Evolutionary conservation across 2,888 invertebrate genomes (phyloP), one percentile per base, ranked within the genome.

Genomic region (Drosophila longiperda): DNA sequence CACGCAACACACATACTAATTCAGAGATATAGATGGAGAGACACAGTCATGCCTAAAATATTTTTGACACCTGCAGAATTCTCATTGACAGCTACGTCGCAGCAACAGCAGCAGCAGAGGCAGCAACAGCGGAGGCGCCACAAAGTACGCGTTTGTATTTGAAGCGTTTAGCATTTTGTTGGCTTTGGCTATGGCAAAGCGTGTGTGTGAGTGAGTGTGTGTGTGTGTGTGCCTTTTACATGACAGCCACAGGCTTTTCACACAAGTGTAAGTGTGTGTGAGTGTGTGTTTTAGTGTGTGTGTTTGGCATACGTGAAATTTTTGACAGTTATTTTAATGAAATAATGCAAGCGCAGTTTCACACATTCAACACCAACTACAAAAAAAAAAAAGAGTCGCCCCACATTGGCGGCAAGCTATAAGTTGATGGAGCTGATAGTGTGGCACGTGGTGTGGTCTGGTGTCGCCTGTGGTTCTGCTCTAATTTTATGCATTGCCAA

Each of bases 281-380:
- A 63, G 66, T 61, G 74, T 20, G 71, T 34, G 26, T 65, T 62
- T 65, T 62, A 49, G 65, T 64, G 61, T 33, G 66, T 70, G 63
- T 68, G 77, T 26, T 32, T 61, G 79, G 68, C 87, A 81, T 78
- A 77, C 75, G 81, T 79, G 71, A 79, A 87, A 87, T 87, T 81
- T 90, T 87, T 90, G 87, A 90, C 87, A 87, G 87, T 87, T 89
- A 90, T 90, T 87, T 87, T 87, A 89, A 90, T 89, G 88, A 87
- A 90, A 87, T 87, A 89, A 87, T 90, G 90, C 87, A 87, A 86
- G 83, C 88, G 58, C 80, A 89, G 78, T 85, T 85, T 84, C 89
- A 87, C 89, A 84, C 85, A 86, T 75, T 76, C 77, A 80, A 63
- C 64, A 29, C 52, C 64, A 26, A n/a, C n/a, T n/a, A n/a, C n/a